Conservation (phyloP, 2,888 invertebrate genomes). For the Pandemis corylana region DNA sequence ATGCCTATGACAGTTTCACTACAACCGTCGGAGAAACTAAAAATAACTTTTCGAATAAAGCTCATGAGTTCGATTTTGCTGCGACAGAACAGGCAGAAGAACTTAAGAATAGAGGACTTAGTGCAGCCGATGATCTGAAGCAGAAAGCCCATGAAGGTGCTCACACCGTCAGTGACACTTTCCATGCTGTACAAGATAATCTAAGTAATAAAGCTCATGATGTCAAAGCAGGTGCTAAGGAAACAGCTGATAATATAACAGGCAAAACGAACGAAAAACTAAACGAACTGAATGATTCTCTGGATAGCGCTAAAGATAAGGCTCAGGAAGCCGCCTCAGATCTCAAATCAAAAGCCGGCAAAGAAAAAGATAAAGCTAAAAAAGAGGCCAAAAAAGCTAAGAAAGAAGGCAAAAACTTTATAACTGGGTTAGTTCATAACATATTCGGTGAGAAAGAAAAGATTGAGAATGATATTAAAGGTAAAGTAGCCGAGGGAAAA, state of each 20-base stretch:
- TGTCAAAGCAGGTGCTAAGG: conserved; percentile 60
- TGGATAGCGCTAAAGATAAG: conserved; percentile 66
- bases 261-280: conserved; percentile 63
- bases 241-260: conserved; percentile 61
- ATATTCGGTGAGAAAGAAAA: conserved; percentile 80
- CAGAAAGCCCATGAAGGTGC: conserved; percentile 65
- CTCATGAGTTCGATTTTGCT: conserved; percentile 70
- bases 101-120: conserved; percentile 60
- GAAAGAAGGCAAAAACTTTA: conserved; percentile 77
- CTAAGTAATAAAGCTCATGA: conserved; percentile 62
- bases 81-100: conserved; percentile 73
- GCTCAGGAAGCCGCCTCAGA: conserved; percentile 58
- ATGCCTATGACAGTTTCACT: conserved; percentile 68
- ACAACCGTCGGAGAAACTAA: conserved; percentile 65
- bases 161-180: conserved; percentile 61
- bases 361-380: conserved; percentile 65
- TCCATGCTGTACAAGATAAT: conserved; percentile 59
- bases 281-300: conserved; percentile 62
- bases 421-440: conserved; percentile 75
- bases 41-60: conserved; percentile 69
- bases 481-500: conserved; percentile 70
- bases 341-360: conserved; percentile 52
- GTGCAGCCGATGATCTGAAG: conserved; percentile 60
- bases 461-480: conserved; percentile 73
- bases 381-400: conserved; percentile 75